phyloP scores from a whole-genome alignment of 2,888 invertebrate species.

The Hermaeophaga mercurialis region DNA sequence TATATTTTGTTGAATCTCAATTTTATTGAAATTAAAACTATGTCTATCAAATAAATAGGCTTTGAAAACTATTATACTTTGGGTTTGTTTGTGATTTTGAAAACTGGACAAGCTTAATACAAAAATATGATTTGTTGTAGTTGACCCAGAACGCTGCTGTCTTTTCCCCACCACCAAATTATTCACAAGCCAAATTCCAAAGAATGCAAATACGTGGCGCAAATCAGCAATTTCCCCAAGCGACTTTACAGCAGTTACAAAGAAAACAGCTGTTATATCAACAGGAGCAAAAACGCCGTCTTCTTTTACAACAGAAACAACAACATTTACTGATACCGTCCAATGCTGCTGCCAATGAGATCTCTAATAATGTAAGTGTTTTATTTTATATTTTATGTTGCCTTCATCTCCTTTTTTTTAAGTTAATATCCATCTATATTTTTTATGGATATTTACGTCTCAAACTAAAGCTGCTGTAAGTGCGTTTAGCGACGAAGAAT shows the following conservation, averaged over 20 bases:
- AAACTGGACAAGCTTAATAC: too few species aligned
- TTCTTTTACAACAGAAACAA: slow-evolving; percentile 79
- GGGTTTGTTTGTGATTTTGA: too few species aligned
- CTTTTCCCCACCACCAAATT: slow-evolving; percentile 56
- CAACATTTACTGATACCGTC: slow-evolving; percentile 82
- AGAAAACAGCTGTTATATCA: slow-evolving; percentile 47
- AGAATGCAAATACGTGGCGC: slow-evolving; percentile 32
- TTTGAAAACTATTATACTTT: too few species aligned
- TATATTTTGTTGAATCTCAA: too few species aligned
- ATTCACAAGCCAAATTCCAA: slow-evolving; percentile 42
- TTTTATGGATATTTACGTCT: too few species aligned
- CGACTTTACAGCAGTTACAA: slow-evolving; percentile 48
- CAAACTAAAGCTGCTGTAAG: too few species aligned
- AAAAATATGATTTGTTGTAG: slow-evolving; percentile 38
- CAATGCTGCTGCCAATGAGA: slow-evolving; percentile 64
- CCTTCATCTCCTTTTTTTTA: too few species aligned
- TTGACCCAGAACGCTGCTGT: slow-evolving; percentile 39
- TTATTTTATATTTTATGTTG: not conserved
- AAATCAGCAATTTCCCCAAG: slow-evolving; percentile 30
- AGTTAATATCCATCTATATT: too few species aligned
- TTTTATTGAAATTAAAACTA: too few species aligned
- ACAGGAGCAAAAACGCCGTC: slow-evolving; percentile 68
- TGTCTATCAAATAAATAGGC: too few species aligned
- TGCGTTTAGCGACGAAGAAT: too few species aligned
- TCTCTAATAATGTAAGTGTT: slow-evolving; percentile 20